Evolutionary conservation across 2,113 vertebrate species (phyloP), one percentile per base, ranked within the genome.

Genomic region (Limnothrissa miodon): DNA sequence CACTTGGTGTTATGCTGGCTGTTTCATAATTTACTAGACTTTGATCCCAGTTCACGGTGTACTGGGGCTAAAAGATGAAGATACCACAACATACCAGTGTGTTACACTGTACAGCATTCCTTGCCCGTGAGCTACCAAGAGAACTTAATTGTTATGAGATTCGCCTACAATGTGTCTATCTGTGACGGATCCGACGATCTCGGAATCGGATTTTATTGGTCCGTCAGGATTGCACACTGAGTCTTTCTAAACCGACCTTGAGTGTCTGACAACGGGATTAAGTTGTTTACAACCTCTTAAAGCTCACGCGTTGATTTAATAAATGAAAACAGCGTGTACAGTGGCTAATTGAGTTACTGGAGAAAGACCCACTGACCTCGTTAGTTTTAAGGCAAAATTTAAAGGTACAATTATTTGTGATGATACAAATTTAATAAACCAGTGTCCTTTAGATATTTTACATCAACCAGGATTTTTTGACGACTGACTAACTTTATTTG

Each of bases 181-280:
- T 70, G 62, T 70, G 62, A 36, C 66, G 66, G 25, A 36, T 13
- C 51, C 1, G 66, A 74, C 66, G 66, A 74, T 4, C 66, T 74
- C 17, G 48, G 45, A 78, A 29, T 74, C 17, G 48, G 45, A 78
- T 86, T 83, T 59, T 44, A 36, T 7, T 39, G 81, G 1, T 74
- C 79, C 90, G 25, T 36, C 66, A 74, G 66, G 29, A 15, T 74
- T 1, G 11, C 1, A 21, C 15, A 5, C 10, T 10, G 59, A 62
- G 3, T 25, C 4, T 36, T 11, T 33, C 15, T 74, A 87, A 88
- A 83, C 80, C 51, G 87, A 83, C 89, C 84, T 82, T 83, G 86
- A 84, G 80, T 89, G 87, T 56, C 85, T 86, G 84, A 46, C 39
- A 10, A 36, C 79, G 82, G 88, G 78, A 88, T 91, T 90, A 91